Evolutionary conservation across 1,140 invertebrate species (phyloP).

Genomic region (Drosophila sp.): DNA sequence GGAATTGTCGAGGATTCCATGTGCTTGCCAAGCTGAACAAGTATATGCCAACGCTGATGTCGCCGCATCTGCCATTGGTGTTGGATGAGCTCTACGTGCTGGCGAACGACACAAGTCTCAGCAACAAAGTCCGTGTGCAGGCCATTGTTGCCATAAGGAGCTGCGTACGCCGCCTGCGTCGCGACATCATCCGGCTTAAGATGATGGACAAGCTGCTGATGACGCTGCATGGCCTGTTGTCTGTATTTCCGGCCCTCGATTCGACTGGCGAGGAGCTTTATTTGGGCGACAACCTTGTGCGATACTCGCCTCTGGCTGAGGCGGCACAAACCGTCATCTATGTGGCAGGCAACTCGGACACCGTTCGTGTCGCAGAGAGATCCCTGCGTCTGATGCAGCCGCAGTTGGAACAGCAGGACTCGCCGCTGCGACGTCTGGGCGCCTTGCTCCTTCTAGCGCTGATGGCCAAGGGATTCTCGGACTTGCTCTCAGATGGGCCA

Average conservation of each 20-base stretch:
- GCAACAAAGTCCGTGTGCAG: conserved; percentile 10
- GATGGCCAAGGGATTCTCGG: conserved; percentile 27
- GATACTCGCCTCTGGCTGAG: not conserved
- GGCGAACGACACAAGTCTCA: not conserved
- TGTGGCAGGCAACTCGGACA: conserved; percentile 16
- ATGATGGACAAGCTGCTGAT: conserved; percentile 41
- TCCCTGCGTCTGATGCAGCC: conserved; percentile 32
- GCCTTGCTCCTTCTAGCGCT: conserved; percentile 14
- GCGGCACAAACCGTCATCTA: conserved; percentile 10
- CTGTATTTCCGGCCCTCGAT: conserved; percentile 3
- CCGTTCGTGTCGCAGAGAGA: conserved; percentile 20
- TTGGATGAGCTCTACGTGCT: conserved; percentile 20
- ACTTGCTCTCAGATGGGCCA: not conserved
- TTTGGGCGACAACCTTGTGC: not conserved
- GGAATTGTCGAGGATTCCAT: conserved; percentile 15
- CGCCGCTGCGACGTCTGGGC: conserved; percentile 3
- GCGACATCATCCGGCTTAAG: conserved; percentile 22
- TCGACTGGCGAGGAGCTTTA: conserved; percentile 27
- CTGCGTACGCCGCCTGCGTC: conserved; percentile 2
- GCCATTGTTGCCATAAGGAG: not conserved
- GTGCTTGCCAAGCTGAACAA: conserved; percentile 22
- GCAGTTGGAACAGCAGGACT: conserved; percentile 2
- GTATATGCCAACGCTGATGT: conserved; percentile 19
- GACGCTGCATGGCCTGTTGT: conserved; percentile 1
- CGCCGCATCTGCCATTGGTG: conserved; percentile 12